Conservation (phyloP, 2,888 invertebrate genomes). For the Parelbella ahira region DNA sequence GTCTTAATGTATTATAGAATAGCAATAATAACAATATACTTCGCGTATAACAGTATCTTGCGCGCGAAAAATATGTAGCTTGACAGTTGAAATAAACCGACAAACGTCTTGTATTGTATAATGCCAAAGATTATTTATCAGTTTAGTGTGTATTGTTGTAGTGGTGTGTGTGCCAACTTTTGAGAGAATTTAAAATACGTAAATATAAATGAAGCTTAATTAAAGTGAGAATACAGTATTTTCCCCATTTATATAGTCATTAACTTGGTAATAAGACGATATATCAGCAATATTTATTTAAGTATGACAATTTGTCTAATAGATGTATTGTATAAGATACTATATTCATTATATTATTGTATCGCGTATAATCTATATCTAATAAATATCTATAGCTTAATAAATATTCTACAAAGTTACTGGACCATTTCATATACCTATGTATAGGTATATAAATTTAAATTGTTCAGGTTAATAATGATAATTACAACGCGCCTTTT, state of each 20-base stretch:
- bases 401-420: constrained; percentile 28
- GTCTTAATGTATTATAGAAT: too few relatives aligned
- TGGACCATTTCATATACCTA: constrained; percentile 34
- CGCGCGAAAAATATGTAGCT: background rate
- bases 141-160: constrained; percentile 19
- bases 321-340: constrained; percentile 27
- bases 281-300: constrained; percentile 43
- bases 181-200: constrained; percentile 67
- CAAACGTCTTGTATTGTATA: constrained; percentile 11
- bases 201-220: constrained; percentile 36
- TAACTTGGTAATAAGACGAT: constrained; percentile 40
- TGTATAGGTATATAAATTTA: too few relatives aligned
- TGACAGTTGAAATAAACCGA: background rate
- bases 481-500: too few relatives aligned
- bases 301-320: constrained; percentile 27
- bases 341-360: constrained; percentile 25
- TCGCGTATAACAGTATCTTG: too few relatives aligned
- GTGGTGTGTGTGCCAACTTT: constrained; percentile 40
- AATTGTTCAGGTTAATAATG: too few relatives aligned
- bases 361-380: constrained; percentile 5
- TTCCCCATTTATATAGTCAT: constrained; percentile 41
- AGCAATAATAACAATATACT: too few relatives aligned
- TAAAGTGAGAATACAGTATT: constrained; percentile 53
- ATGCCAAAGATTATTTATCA: constrained; percentile 22
- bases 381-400: too few relatives aligned